Percentiles rank a stretch among this genome's conserved stretches.
These are phyloP conservation scores for Zaprionus nigranus DNA, from an alignment of 1,140 invertebrate species.

Conservation along the genomic window DNA sequence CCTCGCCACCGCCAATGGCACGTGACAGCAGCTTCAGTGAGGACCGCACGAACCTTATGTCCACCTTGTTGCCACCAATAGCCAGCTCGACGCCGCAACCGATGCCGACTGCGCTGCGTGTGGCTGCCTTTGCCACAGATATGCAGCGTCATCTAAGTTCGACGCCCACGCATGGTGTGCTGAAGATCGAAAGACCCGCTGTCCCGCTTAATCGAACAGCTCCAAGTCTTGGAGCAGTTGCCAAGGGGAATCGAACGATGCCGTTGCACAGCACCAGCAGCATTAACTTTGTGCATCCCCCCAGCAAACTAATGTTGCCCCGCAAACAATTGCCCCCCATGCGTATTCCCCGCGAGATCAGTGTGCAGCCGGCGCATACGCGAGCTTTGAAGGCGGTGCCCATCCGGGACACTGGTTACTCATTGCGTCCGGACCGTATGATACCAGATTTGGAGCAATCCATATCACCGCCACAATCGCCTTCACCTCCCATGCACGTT, in stretches of 20 bases:
- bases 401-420: constrained; percentile 67
- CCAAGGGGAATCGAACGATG: constrained; percentile 43
- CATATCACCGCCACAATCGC: constrained; percentile 63
- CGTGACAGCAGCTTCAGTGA: constrained; percentile 11
- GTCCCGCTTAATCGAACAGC: constrained; percentile 33
- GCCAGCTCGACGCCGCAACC: constrained; percentile 17
- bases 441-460: constrained; percentile 66
- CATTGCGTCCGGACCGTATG: constrained; percentile 67
- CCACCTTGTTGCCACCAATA: constrained; percentile 18
- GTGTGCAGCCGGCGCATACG: constrained; percentile 52
- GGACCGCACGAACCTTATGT: neutral
- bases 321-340: constrained; percentile 47
- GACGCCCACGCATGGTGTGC: constrained; percentile 48
- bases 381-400: constrained; percentile 63
- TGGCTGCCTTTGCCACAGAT: constrained; percentile 60
- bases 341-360: constrained; percentile 57
- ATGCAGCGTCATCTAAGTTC: constrained; percentile 32
- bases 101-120: constrained; percentile 18
- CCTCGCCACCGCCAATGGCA: constrained; percentile 54
- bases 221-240: neutral
- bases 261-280: constrained; percentile 59
- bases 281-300: constrained; percentile 69
- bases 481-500: constrained; percentile 39
- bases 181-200: constrained; percentile 62
- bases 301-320: constrained; percentile 67